phyloP scores from a whole-genome alignment of 2,113 vertebrate species.

The Thinocorus orbignyianus region DNA sequence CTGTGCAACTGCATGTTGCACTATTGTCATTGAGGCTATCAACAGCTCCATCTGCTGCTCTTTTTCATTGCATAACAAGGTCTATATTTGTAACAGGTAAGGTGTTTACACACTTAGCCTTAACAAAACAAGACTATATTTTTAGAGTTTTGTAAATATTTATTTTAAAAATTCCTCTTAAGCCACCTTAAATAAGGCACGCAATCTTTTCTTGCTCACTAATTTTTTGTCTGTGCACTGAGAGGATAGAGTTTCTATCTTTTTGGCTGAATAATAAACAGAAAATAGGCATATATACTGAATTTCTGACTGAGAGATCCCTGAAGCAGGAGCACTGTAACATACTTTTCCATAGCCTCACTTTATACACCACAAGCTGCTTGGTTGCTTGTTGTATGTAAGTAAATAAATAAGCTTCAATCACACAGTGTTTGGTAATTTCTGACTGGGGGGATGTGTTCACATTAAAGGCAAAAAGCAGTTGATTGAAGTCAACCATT shows the following conservation, averaged over 20 bases:
- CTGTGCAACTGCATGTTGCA: background rate
- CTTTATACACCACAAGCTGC: constrained; percentile 54
- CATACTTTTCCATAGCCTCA: constrained; percentile 68
- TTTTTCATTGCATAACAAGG: background rate
- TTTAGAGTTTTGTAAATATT: constrained; percentile 33
- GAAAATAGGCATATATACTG: constrained; percentile 6
- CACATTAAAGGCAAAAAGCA: constrained; percentile 25
- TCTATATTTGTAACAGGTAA: constrained; percentile 3
- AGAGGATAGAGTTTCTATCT: background rate
- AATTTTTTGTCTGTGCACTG: background rate
- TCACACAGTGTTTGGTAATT: constrained; percentile 14
- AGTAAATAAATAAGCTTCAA: constrained; percentile 61
- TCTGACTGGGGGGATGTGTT: constrained; percentile 2
- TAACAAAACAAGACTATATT: constrained; percentile 33
- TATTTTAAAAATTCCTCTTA: constrained; percentile 2
- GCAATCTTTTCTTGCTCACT: constrained; percentile 4
- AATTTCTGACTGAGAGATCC: constrained; percentile 19
- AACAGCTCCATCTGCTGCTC: constrained; percentile 18
- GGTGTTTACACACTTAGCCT: background rate
- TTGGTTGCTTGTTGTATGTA: constrained; percentile 42
- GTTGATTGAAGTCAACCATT: constrained; percentile 7
- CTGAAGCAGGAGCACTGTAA: constrained; percentile 26
- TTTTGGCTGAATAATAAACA: constrained; percentile 48
- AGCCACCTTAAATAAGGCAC: background rate
- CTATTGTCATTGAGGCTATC: background rate